Base-by-base conservation (phyloP, 92 coral and sea anemone genomes). In the Phenganax marumi region DNA sequence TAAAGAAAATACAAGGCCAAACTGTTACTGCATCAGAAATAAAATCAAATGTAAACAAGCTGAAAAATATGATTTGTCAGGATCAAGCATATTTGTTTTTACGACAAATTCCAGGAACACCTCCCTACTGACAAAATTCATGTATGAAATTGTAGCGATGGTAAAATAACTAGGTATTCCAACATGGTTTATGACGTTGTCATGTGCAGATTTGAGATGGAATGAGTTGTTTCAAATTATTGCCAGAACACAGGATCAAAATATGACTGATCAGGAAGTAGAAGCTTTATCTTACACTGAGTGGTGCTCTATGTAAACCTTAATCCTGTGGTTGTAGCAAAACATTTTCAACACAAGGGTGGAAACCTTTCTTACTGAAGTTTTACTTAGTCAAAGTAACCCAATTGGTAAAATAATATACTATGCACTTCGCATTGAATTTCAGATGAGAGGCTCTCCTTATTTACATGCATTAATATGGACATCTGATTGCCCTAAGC, bases 151-250 rank as follows among this genome's bases (percentile, higher is more conserved):
- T 8, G 77, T 87, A 46, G 84, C 83, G 9, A 83, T 87, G 87
- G 90, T 87, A 11, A 64, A 84, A 72, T 84, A 87, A 55, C 87
- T 87, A 22, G 89, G 89, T 7, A 86, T 85, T 63, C 89, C 89
- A 5, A 49, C 89, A 23, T 74, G 89, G 89, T 88, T 88, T 66
- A 88, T 88, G 89, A 88, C 91, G 68, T 72, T 88, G n/a, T 88
- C 87, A 14, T 89, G 91, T 81, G 90, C 90, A 25, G 88, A 84
- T 43, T 68, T 87, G 12, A 81, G 87, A 78, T 87, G 88, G 90
- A 83, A 48, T n/a, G 80, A 85, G n/a, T n/a, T 85, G 57, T 79
- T 50, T 71, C n/a, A n/a, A n/a, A n/a, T n/a, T n/a, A n/a, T n/a
- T n/a, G n/a, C n/a, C n/a, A n/a, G n/a, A n/a, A n/a, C 58, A 23